These are phyloP conservation scores for Myripristis jacobus DNA, from an alignment of 2,797 vertebrate species.

Conservation along the genomic window DNA sequence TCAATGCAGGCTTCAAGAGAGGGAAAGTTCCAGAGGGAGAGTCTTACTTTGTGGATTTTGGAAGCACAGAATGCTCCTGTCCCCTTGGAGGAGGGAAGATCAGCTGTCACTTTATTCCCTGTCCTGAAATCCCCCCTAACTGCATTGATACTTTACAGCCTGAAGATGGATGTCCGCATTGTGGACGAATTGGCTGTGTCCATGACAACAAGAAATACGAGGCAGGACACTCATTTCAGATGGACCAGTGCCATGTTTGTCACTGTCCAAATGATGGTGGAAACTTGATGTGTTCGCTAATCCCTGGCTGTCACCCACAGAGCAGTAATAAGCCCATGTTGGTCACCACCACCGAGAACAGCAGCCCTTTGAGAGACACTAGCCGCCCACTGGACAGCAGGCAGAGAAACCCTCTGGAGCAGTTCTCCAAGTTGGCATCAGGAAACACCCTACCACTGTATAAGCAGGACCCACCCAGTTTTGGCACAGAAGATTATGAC, in stretches of 20 bases:
- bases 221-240: constrained; percentile 90
- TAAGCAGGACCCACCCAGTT: constrained; percentile 70
- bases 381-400: constrained; percentile 82
- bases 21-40: constrained; percentile 92
- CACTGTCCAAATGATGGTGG: constrained; percentile 92
- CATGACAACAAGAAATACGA: constrained; percentile 88
- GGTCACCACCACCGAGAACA: constrained; percentile 76
- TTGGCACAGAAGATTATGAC: constrained; percentile 79
- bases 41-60: constrained; percentile 96
- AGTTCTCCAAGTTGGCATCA: constrained; percentile 55
- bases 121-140: constrained; percentile 90
- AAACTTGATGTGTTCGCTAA: constrained; percentile 89
- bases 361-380: constrained; percentile 76
- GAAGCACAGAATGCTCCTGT: constrained; percentile 95
- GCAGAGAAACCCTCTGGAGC: constrained; percentile 79
- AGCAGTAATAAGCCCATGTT: constrained; percentile 60
- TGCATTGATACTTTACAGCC: constrained; percentile 89
- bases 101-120: constrained; percentile 93
- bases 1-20: constrained; percentile 87
- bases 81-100: constrained; percentile 92
- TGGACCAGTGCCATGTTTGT: constrained; percentile 90
- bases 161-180: constrained; percentile 88
- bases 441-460: constrained; percentile 74
- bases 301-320: constrained; percentile 82
- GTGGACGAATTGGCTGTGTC: constrained; percentile 88